Percentiles rank a stretch among this genome's conserved stretches.
These are phyloP conservation scores for Pandion haliaetus DNA, from an alignment of 2,113 vertebrate genomes.

Conservation along the genomic window DNA sequence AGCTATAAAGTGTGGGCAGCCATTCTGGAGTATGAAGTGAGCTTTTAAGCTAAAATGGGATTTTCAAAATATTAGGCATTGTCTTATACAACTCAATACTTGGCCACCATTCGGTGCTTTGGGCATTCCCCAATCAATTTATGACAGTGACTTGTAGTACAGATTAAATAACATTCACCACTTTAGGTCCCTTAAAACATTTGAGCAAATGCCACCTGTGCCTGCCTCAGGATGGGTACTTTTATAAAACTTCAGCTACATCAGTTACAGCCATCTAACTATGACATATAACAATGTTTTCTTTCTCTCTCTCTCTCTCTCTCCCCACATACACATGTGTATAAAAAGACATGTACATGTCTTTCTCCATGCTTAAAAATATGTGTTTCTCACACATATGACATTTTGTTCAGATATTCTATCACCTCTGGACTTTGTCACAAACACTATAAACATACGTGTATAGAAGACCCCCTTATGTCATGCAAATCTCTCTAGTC, in stretches of 20 bases:
- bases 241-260: neutral
- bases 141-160: neutral
- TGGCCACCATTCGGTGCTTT: neutral
- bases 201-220: neutral
- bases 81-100: neutral
- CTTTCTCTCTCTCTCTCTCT: neutral
- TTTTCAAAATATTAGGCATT: neutral
- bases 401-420: neutral
- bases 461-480: neutral
- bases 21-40: neutral
- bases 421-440: neutral
- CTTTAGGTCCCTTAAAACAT: neutral
- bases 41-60: neutral
- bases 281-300: neutral
- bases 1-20: neutral
- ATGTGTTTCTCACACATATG: neutral
- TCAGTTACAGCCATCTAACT: neutral
- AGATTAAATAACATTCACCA: neutral
- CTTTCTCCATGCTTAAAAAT: neutral
- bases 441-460: neutral
- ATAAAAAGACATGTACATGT: neutral
- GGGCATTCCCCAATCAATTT: neutral
- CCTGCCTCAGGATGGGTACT: neutral
- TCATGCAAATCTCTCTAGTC: neutral
- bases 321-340: fast-evolving